These are phyloP conservation scores for Therioaphis trifolii DNA, from an alignment of 2,888 invertebrate genomes.

Conservation along the genomic window DNA sequence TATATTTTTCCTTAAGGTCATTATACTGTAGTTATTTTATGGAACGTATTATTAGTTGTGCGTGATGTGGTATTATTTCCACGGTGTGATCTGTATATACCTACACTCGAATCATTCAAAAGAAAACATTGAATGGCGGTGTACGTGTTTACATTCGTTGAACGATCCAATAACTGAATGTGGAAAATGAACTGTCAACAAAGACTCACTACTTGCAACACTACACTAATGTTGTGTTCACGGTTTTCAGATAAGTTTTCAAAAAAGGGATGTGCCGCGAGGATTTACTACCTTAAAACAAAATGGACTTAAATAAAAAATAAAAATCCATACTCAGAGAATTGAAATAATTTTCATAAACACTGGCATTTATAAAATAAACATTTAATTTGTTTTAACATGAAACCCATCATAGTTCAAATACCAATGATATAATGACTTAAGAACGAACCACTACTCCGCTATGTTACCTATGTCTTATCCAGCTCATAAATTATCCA, in stretches of 20 bases:
- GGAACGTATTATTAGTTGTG: not conserved
- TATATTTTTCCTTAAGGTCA: too few species aligned
- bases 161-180: not conserved
- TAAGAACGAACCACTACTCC: too few species aligned
- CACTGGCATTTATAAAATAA: too few species aligned
- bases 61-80: not conserved
- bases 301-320: too few species aligned
- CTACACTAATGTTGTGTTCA: not conserved
- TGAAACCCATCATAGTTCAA: too few species aligned
- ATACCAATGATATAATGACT: too few species aligned
- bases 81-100: not conserved
- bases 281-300: conserved; percentile 15
- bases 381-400: too few species aligned
- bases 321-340: too few species aligned
- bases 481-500: too few species aligned
- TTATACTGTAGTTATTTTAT: not conserved
- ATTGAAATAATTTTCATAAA: too few species aligned
- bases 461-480: too few species aligned
- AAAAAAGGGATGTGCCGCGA: too few species aligned
- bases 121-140: not conserved
- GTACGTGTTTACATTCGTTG: conserved; percentile 27
- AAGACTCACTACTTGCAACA: not conserved
- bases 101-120: not conserved
- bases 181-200: conserved; percentile 37
- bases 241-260: conserved; percentile 16